Evolutionary conservation across 2,888 invertebrate species (phyloP), one percentile per base, ranked within the genome.

Genomic region (Listrodromus nycthemerus): DNA sequence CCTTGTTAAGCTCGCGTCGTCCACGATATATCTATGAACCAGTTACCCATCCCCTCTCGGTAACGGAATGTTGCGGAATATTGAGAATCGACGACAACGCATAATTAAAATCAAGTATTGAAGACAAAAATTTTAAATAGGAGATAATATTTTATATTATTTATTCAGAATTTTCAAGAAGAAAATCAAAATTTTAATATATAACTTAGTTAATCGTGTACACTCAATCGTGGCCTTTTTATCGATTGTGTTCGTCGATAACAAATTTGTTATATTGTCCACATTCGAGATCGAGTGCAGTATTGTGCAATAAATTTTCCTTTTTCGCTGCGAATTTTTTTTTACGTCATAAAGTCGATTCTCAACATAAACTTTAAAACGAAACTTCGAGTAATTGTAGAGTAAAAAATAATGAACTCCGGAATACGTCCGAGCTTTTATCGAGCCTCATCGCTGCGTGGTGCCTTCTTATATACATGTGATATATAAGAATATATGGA

Each of bases 381-480:
- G 27, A 58, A 41, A 16, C 27, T 58, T 71, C 24, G 50, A 66
- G 52, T 33, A 37, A 48, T 61, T 37, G 58, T 24, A 66, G 19
- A 63, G 41, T 41, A 13, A 5, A 19, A n/a, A 67, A 24, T 41
- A 50, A 48, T 55, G 10, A 33, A 19, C 48, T 66, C 37, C 33
- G 80, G 52, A 33, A 83, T 82, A 65, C 61, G 69, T 77, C 37
- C 30, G 63, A 73, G 82, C 67, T 78, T 74, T 82, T 79, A 61
- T 48, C 80, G 65, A 76, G 79, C 80, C 78, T 74, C 58, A 70
- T 81, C 76, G 61, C 50, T 58, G 76, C 63, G 71, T 89, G 89
- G 89, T 90, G 90, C 89, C 89, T 90, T 89, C 90, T 90, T 90
- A 90, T 88, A 90, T 90, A 88, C 87, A 88, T 86, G 87, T 90